Base-by-base conservation (phyloP, 2,113 vertebrate species). In the Ia io region DNA sequence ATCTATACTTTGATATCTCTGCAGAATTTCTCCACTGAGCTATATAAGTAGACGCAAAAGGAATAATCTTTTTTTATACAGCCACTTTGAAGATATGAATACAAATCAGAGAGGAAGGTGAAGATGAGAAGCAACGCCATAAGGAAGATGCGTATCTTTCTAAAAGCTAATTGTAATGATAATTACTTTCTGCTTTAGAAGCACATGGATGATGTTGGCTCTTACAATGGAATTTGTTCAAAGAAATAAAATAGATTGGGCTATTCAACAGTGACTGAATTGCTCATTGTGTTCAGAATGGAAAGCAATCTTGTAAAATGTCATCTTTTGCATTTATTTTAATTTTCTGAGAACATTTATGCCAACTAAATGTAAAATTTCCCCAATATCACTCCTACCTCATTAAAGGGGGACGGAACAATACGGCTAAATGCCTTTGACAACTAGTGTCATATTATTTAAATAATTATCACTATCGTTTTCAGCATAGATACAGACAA, bases 241-340 rank as follows among this genome's bases (percentile, higher is more conserved):
- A 96, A 96, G 96, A 97, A 97, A 94, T 97, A 96, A 97, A 95
- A 96, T 96, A 97, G 96, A 97, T 97, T 96, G 93, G 91, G 90
- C 94, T 95, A 97, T 97, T 97, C 95, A 97, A 90, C 92, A 95
- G 82, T 92, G 93, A 96, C 95, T 96, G 92, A 95, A 97, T 96
- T 97, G 92, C 96, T 97, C 97, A 97, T 97, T 97, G 96, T 91
- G 92, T 92, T 88, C 90, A 96, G 96, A 97, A 97, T 96, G 94
- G 82, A 94, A 96, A 95, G 95, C 63, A 96, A 96, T 96, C 97
- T 97, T 97, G 90, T 97, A 93, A 97, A 97, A 97, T 97, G 95
- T 96, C 97, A 96, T 96, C 90, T 96, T 97, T 96, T 83, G 88
- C 92, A 91, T 97, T 95, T 97, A 97, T 97, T 97, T 97, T 95